Percentiles rank a stretch among this genome's conserved stretches.
phyloP scores from a whole-genome alignment of 2,888 invertebrate species.

The Lamproptera curius region DNA sequence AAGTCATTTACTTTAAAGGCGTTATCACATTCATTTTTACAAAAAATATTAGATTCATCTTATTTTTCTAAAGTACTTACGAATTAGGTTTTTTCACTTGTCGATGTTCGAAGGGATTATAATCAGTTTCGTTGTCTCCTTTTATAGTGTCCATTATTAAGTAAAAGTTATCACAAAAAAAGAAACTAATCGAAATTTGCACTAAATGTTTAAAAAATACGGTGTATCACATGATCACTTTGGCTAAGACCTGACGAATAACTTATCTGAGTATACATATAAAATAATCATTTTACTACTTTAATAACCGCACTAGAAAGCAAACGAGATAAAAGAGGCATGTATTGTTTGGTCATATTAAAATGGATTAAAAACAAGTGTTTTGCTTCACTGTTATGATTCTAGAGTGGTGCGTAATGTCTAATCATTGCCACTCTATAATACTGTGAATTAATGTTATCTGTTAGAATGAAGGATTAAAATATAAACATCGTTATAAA shows the following conservation, averaged over 20 bases:
- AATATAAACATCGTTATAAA: too few species aligned
- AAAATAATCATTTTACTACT: slow-evolving; percentile 27
- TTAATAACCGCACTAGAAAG: slow-evolving; percentile 29
- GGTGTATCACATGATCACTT: background rate
- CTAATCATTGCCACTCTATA: slow-evolving; percentile 9
- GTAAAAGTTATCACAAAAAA: too few species aligned
- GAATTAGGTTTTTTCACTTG: slow-evolving; percentile 57
- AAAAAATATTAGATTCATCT: too few species aligned
- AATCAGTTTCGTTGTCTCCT: slow-evolving; percentile 32
- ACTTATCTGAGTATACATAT: slow-evolving; percentile 26
- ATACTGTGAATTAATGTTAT: slow-evolving; percentile 4
- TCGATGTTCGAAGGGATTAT: slow-evolving; percentile 62
- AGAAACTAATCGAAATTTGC: too few species aligned
- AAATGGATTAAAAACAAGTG: slow-evolving; percentile 18
- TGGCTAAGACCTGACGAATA: background rate
- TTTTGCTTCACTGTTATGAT: slow-evolving; percentile 8
- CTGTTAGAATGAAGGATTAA: too few species aligned
- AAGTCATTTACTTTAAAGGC: too few species aligned
- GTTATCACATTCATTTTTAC: too few species aligned
- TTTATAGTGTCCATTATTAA: slow-evolving; percentile 22
- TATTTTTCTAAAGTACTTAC: slow-evolving; percentile 39
- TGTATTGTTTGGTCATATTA: slow-evolving; percentile 10
- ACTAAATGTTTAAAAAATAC: background rate
- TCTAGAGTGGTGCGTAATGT: slow-evolving; percentile 8
- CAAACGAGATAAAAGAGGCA: slow-evolving; percentile 27